These are phyloP conservation scores for Trematomus loennbergii DNA, from an alignment of 2,113 vertebrate species.

Conservation along the genomic window DNA sequence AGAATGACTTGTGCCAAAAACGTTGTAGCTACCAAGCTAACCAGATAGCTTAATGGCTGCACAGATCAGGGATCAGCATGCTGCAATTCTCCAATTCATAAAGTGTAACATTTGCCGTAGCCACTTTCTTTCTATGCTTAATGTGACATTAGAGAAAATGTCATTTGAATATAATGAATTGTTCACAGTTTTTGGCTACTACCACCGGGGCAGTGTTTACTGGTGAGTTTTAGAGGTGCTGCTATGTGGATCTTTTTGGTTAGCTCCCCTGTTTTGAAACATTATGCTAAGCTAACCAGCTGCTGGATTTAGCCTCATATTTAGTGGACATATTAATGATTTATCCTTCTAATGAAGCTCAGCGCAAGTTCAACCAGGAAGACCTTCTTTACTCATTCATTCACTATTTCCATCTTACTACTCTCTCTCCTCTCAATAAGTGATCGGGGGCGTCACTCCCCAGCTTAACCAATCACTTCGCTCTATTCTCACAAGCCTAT, in stretches of 20 bases:
- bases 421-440: too few species aligned
- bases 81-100: too few species aligned
- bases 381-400: too few species aligned
- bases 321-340: not conserved
- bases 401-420: too few species aligned
- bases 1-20: not conserved
- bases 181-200: too few species aligned
- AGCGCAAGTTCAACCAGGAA: too few species aligned
- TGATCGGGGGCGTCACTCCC: too few species aligned
- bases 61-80: not conserved
- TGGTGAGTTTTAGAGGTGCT: not conserved
- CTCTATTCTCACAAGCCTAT: too few species aligned
- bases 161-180: not conserved
- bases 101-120: too few species aligned
- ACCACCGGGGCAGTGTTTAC: not conserved
- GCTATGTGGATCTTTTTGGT: not conserved
- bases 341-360: not conserved
- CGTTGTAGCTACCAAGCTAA: not conserved
- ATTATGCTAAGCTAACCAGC: not conserved
- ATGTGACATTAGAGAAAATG: not conserved
- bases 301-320: not conserved
- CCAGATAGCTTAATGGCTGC: not conserved
- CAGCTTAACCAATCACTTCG: too few species aligned
- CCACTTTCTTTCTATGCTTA: not conserved
- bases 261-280: not conserved